Evolutionary conservation across 2,888 invertebrate genomes (phyloP).

Genomic region (Parnassius apollo): DNA sequence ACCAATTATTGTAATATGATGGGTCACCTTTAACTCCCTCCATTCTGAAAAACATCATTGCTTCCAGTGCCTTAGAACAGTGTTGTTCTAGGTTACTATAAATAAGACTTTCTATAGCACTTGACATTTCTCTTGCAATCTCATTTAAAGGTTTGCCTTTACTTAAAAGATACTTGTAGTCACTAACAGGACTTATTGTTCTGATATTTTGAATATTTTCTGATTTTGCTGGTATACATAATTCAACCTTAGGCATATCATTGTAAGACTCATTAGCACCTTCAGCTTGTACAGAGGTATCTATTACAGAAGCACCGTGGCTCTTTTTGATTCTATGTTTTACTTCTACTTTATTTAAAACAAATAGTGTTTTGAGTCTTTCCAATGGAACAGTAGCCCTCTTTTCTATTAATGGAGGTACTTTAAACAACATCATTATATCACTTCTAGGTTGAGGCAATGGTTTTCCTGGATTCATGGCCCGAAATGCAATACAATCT

Average conservation of each 20-base stretch:
- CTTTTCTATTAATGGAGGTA: conserved; percentile 72
- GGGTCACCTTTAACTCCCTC: conserved; percentile 62
- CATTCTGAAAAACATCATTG: conserved; percentile 57
- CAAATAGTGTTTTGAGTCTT: conserved; percentile 72
- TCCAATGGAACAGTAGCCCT: conserved; percentile 67
- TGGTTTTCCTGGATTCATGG: conserved; percentile 81
- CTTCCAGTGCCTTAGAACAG: conserved; percentile 57
- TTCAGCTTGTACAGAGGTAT: conserved; percentile 31
- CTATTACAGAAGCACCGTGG: conserved; percentile 30
- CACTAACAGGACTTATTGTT: conserved; percentile 81
- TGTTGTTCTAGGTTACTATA: conserved; percentile 62
- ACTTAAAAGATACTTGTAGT: conserved; percentile 75
- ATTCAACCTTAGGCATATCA: conserved; percentile 51
- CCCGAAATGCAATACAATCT: conserved; percentile 81
- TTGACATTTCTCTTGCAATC: conserved; percentile 54
- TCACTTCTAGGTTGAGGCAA: conserved; percentile 76
- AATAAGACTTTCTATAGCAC: conserved; percentile 64
- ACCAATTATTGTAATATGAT: conserved; percentile 63
- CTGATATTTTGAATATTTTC: conserved; percentile 69
- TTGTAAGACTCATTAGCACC: conserved; percentile 30
- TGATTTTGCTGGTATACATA: conserved; percentile 39
- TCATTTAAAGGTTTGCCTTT: conserved; percentile 55
- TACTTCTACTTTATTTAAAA: conserved; percentile 64
- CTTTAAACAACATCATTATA: conserved; percentile 71
- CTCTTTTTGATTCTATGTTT: conserved; percentile 48